Percentiles rank a stretch among this genome's conserved stretches.
phyloP scores from a whole-genome alignment of 1,140 invertebrate genomes.

The Temnothorax curvispinosus region DNA sequence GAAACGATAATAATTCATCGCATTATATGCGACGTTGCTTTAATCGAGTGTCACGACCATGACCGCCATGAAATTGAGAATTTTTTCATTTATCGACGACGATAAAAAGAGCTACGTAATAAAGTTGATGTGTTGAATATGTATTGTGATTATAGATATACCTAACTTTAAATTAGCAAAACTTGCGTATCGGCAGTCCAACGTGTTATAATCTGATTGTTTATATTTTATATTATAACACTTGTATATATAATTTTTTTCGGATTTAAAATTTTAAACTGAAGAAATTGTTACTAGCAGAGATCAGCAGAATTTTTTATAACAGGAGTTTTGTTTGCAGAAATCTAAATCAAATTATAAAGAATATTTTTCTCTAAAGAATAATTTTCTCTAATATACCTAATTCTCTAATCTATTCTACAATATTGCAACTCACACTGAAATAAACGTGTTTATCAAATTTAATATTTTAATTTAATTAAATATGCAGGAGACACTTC shows the following conservation, averaged over 20 bases:
- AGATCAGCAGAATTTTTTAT: not conserved
- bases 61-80: not conserved
- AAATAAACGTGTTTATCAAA: not conserved
- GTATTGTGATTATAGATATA: not conserved
- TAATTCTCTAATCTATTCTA: not conserved
- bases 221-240: not conserved
- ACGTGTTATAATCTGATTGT: not conserved
- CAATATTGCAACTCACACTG: not conserved
- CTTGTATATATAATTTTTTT: not conserved
- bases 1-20: not conserved
- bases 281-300: not conserved
- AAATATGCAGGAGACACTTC: not conserved
- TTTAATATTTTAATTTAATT: not conserved
- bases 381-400: no score
- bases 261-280: not conserved
- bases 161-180: not conserved
- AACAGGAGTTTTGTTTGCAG: not conserved
- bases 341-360: not conserved
- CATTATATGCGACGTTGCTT: not conserved
- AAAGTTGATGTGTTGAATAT: conserved; percentile 4
- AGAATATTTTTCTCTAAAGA: not conserved
- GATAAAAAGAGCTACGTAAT: conserved; percentile 6
- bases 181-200: not conserved
- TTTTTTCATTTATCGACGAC: not conserved
- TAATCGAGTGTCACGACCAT: conserved; percentile 19